A percentile compares a stretch with the other conserved stretches of the same genome.
phyloP scores from a whole-genome alignment of 2,797 vertebrate genomes.

The Xenopus petersii region DNA sequence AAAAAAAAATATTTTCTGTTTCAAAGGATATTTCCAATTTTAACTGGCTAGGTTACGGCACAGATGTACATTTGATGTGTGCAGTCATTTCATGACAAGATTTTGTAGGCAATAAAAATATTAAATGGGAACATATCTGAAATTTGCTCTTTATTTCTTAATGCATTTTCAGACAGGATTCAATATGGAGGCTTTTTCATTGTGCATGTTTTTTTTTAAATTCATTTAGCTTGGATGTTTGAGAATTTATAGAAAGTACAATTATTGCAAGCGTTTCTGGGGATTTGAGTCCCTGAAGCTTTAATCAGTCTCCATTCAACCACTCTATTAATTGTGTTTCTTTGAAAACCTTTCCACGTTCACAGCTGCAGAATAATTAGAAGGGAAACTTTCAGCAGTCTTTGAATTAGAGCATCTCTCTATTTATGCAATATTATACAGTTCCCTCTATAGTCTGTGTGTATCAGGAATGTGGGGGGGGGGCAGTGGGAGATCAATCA shows the following conservation, averaged over 20 bases:
- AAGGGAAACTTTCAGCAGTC: constrained; percentile 30
- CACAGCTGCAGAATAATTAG: constrained; percentile 48
- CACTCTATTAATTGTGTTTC: constrained; percentile 37
- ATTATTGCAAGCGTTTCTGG: constrained; percentile 35
- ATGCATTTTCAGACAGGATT: neutral
- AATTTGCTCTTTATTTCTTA: constrained; percentile 22
- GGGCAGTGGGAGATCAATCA: too few relatives aligned
- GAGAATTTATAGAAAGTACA: constrained; percentile 10
- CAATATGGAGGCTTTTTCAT: too few relatives aligned
- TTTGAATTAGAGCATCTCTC: constrained; percentile 28
- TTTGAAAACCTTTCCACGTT: constrained; percentile 44
- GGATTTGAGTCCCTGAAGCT: constrained; percentile 27
- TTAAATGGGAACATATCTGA: neutral
- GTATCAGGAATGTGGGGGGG: neutral
- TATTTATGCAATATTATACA: constrained; percentile 40
- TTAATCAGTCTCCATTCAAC: constrained; percentile 46
- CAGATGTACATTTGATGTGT: constrained; percentile 7
- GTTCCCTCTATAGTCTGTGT: neutral
- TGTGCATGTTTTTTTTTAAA: neutral
- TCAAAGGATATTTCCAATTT: neutral
- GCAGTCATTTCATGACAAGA: constrained; percentile 20
- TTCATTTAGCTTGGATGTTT: neutral
- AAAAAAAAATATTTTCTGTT: neutral
- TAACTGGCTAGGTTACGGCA: constrained; percentile 7
- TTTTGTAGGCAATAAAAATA: constrained; percentile 17